Evolutionary conservation across 2,113 vertebrate species (phyloP), one percentile per base, ranked within the genome.

Genomic region (Ornithorhynchus anatinus): DNA sequence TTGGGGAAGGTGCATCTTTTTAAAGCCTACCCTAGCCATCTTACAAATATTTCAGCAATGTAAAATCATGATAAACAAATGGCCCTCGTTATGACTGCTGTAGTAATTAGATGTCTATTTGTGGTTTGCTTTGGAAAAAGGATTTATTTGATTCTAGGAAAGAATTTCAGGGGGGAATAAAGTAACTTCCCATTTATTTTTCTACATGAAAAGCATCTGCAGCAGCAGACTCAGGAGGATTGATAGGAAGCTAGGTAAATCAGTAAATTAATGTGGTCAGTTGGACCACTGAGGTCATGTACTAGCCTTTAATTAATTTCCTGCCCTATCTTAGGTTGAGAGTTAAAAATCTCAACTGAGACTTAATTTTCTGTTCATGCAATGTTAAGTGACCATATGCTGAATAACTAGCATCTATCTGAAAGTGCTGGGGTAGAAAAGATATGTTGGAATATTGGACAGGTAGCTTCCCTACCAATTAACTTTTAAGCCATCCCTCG

Each of bases 121-220:
- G 64, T 62, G 13, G 19, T 68, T 68, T 68, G n/a, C 79, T 27
- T 59, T 57, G 20, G 40, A 19, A 64, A 64, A 53, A 72, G 4
- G 32, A 50, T 71, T 69, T 64, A 65, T 69, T 73, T 58, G 38
- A 61, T 25, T 27, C 45, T 25, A 14, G 38, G 20, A 62, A 73
- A 59, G 38, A 27, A 64, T 63, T 75, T 80, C n/a, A 36, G 5
- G 38, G 22, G 25, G 13, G 16, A 33, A 68, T 16, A 23, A 8
- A 60, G 59, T 54, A 39, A 71, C 59, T 5, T 8, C 25, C 8
- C 10, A 15, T 25, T 48, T 27, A 15, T 48, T 50, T 50, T 16
- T 27, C 6, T 29, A 27, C 25, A 50, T 2, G 31, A 50, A 50
- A 50, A 27, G 19, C 19, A 29, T 31, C 10, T 29, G 16, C 25